Conservation (phyloP, 2,113 vertebrate genomes). For the Tinamus guttatus region DNA sequence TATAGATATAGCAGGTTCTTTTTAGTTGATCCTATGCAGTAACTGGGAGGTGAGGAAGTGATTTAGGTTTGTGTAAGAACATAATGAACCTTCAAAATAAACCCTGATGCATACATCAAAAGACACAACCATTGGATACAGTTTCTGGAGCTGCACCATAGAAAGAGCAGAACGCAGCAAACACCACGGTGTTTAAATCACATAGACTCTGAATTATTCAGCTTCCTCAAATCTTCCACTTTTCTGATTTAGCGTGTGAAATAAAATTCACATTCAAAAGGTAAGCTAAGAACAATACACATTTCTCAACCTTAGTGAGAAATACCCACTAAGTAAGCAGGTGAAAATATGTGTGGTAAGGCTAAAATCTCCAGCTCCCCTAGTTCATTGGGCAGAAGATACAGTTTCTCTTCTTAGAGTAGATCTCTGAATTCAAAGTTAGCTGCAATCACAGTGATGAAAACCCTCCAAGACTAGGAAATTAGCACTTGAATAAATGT, state of each 20-base stretch:
- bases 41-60: not conserved
- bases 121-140: not conserved
- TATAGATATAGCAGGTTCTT: not conserved
- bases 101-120: not conserved
- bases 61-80: not conserved
- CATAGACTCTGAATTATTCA: not conserved
- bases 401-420: not conserved
- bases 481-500: not conserved
- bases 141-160: not conserved
- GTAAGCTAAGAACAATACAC: not conserved
- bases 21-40: not conserved
- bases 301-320: not conserved
- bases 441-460: not conserved
- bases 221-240: not conserved
- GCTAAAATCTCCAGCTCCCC: not conserved
- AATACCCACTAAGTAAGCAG: not conserved
- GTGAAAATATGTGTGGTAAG: not conserved
- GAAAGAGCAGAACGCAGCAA: not conserved
- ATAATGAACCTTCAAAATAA: not conserved
- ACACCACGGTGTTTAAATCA: not conserved
- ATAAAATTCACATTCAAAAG: not conserved
- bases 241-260: not conserved
- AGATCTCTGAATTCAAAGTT: not conserved
- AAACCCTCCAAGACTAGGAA: not conserved
- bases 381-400: not conserved